Base-by-base conservation (phyloP, 2,888 invertebrate species). In the Lasioglossum malachurum region DNA sequence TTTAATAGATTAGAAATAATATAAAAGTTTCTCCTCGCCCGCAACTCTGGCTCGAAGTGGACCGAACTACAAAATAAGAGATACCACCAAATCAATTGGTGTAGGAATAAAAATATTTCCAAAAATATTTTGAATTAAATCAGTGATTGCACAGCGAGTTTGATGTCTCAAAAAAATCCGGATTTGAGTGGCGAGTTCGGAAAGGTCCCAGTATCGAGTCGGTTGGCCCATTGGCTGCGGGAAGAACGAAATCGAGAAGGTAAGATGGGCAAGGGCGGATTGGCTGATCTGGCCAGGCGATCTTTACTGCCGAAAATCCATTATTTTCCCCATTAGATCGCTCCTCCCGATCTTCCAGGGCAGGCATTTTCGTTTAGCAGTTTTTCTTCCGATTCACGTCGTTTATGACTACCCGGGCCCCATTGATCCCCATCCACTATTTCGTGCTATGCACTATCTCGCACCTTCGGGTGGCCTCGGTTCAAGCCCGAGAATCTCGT, bases 261-360 rank as follows among this genome's bases (percentile, higher is more conserved):
- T 85, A 87, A 87, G 86, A 90, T 76, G 86, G 74, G 86, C 86
- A 84, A 86, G 89, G 89, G 86, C 82, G 91, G 91, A 89, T 88
- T 87, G 90, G 80, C 92, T 92, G 93, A 95, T 95, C 95, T 93
- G 91, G 88, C 90, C 90, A 88, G 88, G 91, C 93, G 93, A 95
- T 95, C 95, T 95, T 95, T 94, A 95, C 94, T 95, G 93, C 94
- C 93, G 91, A 93, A 95, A 95, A 95, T 94, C 95, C 95, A 95
- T 95, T 95, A 95, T 94, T 94, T 94, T 94, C 92, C 92, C 95
- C 93, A 95, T 95, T 94, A 94, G 95, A 95, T 95, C 94, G 92
- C 92, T 88, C 90, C 90, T 88, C 83, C 92, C 92, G 94, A 94
- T 94, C 92, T 92, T 91, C 92, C 89, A 88, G 88, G 88, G 89